Percentiles rank a stretch among this genome's conserved stretches.
These are phyloP conservation scores for Mesoclemmys tuberculata DNA, from an alignment of 2,113 vertebrate species.

Conservation along the genomic window DNA sequence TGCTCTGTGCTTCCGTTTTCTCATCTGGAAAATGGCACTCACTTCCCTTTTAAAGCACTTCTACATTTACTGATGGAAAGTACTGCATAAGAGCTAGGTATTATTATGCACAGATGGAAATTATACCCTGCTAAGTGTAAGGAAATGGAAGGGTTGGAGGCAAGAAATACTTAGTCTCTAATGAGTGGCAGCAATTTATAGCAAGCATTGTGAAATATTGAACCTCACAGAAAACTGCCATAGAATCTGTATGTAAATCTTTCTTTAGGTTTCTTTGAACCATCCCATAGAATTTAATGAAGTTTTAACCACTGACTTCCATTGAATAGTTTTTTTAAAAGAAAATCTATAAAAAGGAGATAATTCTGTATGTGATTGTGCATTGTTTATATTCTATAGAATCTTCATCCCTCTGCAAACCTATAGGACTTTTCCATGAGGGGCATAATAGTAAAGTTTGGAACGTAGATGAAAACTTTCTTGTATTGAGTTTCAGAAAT, in stretches of 20 bases:
- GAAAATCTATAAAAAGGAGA: not conserved
- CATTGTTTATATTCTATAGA: not conserved
- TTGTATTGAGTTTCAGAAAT: not conserved
- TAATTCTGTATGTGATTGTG: not conserved
- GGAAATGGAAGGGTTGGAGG: not conserved
- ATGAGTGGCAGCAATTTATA: not conserved
- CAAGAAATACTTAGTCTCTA: not conserved
- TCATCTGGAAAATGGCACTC: not conserved
- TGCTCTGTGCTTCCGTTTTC: not conserved
- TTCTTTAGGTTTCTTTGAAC: not conserved
- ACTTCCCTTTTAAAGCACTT: not conserved
- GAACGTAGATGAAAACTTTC: not conserved
- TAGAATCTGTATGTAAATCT: not conserved
- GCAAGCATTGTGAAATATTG: not conserved
- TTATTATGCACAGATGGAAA: not conserved
- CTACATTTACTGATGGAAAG: not conserved
- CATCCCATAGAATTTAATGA: not conserved
- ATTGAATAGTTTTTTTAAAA: not conserved
- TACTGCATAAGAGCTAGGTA: not conserved
- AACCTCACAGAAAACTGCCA: not conserved
- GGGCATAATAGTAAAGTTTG: not conserved
- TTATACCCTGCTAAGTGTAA: not conserved
- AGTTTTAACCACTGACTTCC: not conserved
- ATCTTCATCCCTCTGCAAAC: constrained; percentile 53
- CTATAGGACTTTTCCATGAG: constrained; percentile 20